Conservation (phyloP, 1,140 invertebrate genomes). For the Caenorhabditis brenneri region DNA sequence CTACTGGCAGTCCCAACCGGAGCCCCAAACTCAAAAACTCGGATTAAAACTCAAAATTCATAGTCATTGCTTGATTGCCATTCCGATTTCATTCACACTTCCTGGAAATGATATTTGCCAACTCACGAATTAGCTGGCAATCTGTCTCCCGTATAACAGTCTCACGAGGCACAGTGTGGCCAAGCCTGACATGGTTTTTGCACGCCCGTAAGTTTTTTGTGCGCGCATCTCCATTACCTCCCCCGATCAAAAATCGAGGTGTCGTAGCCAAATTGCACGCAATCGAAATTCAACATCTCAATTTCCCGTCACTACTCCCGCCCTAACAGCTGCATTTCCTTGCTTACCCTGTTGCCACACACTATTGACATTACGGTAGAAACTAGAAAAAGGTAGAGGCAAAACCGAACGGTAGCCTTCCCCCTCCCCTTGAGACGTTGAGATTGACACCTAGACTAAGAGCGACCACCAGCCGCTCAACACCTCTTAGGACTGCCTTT, state of each 20-base stretch:
- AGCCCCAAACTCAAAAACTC: background rate
- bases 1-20: too few species aligned
- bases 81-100: slow-evolving; percentile 9
- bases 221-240: background rate
- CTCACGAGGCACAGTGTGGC: background rate
- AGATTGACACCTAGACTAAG: slow-evolving; percentile 1
- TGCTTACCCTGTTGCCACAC: background rate
- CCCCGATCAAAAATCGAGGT: slow-evolving; percentile 26
- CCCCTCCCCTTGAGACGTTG: slow-evolving; percentile 1
- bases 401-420: background rate
- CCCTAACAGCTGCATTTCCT: background rate
- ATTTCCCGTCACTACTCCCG: background rate
- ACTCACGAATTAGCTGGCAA: background rate
- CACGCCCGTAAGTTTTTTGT: background rate
- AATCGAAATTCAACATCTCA: background rate
- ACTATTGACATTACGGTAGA: slow-evolving; percentile 37
- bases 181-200: background rate
- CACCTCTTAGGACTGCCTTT: slow-evolving; percentile 6
- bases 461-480: slow-evolving; percentile 6
- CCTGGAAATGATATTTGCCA: slow-evolving; percentile 14
- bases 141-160: background rate
- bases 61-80: background rate
- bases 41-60: slow-evolving; percentile 9
- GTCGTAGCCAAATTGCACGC: background rate
- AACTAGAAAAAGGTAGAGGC: slow-evolving; percentile 40